A percentile compares a stretch with the other conserved stretches of the same genome.
phyloP scores from a whole-genome alignment of 2,797 vertebrate genomes.

The Rhinichthys osculus region DNA sequence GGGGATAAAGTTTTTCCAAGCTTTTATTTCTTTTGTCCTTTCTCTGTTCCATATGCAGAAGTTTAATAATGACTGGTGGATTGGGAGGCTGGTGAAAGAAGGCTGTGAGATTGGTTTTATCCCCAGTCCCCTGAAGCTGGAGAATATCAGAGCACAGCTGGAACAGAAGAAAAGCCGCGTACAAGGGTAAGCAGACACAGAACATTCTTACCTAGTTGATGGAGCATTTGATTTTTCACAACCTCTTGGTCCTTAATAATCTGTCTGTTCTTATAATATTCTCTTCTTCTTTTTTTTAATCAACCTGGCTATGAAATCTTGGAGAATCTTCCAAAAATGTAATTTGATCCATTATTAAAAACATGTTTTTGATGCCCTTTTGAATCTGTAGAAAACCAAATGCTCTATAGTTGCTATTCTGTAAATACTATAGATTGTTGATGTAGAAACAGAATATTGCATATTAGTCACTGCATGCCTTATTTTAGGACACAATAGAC shows the following conservation, averaged over 20 bases:
- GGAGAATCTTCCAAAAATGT: neutral
- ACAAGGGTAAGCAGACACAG: conserved; percentile 78
- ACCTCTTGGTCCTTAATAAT: neutral
- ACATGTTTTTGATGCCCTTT: neutral
- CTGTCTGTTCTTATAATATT: neutral
- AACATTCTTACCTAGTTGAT: conserved; percentile 18
- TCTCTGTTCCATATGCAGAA: conserved; percentile 77
- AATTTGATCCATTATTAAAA: neutral
- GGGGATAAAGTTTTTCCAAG: conserved; percentile 1
- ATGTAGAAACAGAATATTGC: neutral
- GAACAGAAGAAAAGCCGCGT: conserved; percentile 92
- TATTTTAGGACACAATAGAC: neutral
- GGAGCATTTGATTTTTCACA: conserved; percentile 47
- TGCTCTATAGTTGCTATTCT: neutral
- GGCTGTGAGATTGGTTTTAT: conserved; percentile 87
- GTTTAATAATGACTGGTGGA: conserved; percentile 99
- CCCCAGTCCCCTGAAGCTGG: conserved; percentile 95
- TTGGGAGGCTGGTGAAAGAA: conserved; percentile 86
- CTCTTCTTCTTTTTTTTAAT: neutral
- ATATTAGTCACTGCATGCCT: neutral
- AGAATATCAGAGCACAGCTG: conserved; percentile 91
- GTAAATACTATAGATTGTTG: neutral
- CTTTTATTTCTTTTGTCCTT: neutral
- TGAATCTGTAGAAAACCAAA: conserved; percentile 38
- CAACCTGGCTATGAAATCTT: neutral